Base-by-base conservation (phyloP, 2,113 vertebrate genomes). In the Menura novaehollandiae region DNA sequence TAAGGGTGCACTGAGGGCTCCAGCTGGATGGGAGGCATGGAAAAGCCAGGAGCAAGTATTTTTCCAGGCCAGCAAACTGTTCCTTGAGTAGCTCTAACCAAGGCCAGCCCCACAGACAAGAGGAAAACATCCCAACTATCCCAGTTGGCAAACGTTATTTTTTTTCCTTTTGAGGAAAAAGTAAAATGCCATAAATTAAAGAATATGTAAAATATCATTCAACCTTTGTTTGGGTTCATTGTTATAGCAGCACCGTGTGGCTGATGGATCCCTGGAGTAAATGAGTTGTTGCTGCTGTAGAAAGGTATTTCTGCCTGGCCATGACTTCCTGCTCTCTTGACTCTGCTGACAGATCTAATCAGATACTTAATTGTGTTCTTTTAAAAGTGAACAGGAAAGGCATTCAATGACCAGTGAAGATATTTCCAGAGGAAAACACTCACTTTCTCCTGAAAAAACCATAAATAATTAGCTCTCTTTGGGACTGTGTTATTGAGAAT, bases 101-200 rank as follows among this genome's bases (percentile, higher is more conserved):
- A 53, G 72, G 82, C 43, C 89, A 87, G 21, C 32, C n/a, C 64
- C 46, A 32, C 62, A 87, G 49, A 47, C 85, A 77, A 77, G 60
- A 60, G 59, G 46, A 52, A 95, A 91, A 24, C 55, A 88, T 93
- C 94, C 39, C 73, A 91, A 3, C 16, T 55, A 82, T 92, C 49
- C 52, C 82, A 87, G 76, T 44, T 96, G 82, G 77, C 66, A 89
- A 93, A 33, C 15, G 6, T 19, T 18, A 22, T 16, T 41, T 78
- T 74, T 74, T 92, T 84, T 78, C 68, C 71, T 83, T 94, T 78
- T 83, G 63, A 89, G 82, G 52, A 74, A 75, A 80, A 96, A 89
- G 33, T 52, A 41, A 63, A 82, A 44, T 74, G 13, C 32, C 44
- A 68, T 96, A 63, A 95, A 91, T 93, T 85, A 91, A 79, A 89